These are phyloP conservation scores for Gymnopithys bicolor DNA, from an alignment of 2,797 vertebrate species.

Conservation along the genomic window DNA sequence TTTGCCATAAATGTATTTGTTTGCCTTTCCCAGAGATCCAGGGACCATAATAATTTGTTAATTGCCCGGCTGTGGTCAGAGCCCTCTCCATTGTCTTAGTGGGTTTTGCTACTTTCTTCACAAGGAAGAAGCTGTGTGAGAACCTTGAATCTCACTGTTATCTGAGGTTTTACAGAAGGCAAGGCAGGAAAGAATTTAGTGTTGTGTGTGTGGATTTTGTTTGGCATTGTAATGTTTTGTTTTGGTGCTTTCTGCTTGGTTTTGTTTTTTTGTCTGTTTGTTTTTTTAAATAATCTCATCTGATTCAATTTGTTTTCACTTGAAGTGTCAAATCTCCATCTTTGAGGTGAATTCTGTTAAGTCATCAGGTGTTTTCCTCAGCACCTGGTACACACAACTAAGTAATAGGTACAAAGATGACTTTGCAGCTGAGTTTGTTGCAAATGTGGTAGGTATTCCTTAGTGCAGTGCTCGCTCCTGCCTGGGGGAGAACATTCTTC, in stretches of 20 bases:
- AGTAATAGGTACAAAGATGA: neutral
- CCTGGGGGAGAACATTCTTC: neutral
- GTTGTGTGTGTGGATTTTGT: neutral
- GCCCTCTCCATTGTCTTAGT: neutral
- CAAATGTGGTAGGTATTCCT: neutral
- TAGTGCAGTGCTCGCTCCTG: neutral
- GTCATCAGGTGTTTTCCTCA: neutral
- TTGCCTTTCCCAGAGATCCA: neutral
- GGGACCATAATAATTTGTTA: neutral
- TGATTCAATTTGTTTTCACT: neutral
- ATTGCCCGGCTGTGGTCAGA: accelerated
- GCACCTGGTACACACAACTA: neutral
- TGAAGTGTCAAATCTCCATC: neutral
- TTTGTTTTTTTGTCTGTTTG: too few relatives aligned
- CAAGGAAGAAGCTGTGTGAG: neutral
- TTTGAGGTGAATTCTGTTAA: neutral
- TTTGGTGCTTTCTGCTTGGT: too few relatives aligned
- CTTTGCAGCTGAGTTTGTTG: neutral
- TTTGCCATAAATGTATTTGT: neutral
- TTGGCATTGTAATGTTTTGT: neutral
- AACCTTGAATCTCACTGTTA: neutral
- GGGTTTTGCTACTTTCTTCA: neutral
- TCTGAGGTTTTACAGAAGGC: neutral
- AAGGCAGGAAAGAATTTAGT: neutral
- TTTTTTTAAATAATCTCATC: neutral